Conservation (phyloP, 2,888 invertebrate species). For the Caenorhabditis plicata region DNA sequence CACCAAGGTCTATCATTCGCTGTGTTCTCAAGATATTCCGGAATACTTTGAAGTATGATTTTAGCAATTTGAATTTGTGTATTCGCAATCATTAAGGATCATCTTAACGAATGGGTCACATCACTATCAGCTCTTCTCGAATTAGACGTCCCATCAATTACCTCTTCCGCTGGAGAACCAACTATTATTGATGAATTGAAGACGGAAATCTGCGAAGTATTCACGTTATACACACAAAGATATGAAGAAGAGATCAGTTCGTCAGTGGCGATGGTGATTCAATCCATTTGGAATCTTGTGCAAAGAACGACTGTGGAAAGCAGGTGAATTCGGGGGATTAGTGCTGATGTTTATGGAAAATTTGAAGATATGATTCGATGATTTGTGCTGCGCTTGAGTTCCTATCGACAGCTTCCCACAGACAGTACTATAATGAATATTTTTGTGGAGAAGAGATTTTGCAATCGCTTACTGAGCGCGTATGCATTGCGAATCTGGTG, state of each 20-base stretch:
- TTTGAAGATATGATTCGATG: conserved; percentile 66
- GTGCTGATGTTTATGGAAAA: background rate
- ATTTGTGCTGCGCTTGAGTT: conserved; percentile 95
- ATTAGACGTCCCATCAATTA: conserved; percentile 34
- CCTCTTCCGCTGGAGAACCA: conserved; percentile 50
- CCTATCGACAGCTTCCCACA: conserved; percentile 88
- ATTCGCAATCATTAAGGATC: conserved; percentile 74
- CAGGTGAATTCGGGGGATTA: conserved; percentile 21
- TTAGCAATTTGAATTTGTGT: conserved; percentile 1
- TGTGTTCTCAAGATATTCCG: conserved; percentile 95
- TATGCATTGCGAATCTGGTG: conserved; percentile 97
- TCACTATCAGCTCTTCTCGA: conserved; percentile 82
- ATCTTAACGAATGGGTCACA: conserved; percentile 92
- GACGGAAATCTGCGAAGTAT: conserved; percentile 88
- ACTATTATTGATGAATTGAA: conserved; percentile 52
- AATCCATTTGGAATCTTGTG: conserved; percentile 86
- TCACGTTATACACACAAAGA: conserved; percentile 88
- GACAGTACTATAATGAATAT: conserved; percentile 77
- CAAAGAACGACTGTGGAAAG: conserved; percentile 68
- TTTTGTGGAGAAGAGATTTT: conserved; percentile 54
- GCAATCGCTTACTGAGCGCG: conserved; percentile 74
- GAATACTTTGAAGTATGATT: conserved; percentile 86
- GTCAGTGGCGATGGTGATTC: conserved; percentile 88
- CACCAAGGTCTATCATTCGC: conserved; percentile 80
- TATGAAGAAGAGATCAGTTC: conserved; percentile 95